Percentiles rank a stretch among this genome's conserved stretches.
These are phyloP conservation scores for Synergus japonicus DNA, from an alignment of 2,888 invertebrate species.

Conservation along the genomic window DNA sequence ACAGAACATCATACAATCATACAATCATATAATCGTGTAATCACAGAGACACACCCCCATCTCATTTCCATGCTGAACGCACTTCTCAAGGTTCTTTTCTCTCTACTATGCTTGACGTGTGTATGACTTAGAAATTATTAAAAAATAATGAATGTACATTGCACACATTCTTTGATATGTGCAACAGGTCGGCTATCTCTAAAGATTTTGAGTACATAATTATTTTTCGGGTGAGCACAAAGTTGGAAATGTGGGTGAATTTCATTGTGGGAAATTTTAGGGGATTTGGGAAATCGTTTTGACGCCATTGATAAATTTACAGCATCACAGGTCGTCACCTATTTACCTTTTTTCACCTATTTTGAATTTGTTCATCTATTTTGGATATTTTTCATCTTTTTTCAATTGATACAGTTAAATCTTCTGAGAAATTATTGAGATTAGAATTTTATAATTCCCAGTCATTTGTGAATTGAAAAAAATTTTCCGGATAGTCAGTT, in stretches of 20 bases:
- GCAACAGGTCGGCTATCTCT: constrained; percentile 21
- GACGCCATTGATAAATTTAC: background rate
- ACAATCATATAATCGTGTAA: background rate
- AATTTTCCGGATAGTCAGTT: no score
- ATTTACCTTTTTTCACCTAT: no score
- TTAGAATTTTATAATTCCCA: no score
- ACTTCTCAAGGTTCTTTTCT: constrained; percentile 1
- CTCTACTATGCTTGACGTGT: background rate
- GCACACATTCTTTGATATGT: constrained; percentile 17
- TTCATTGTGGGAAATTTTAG: background rate
- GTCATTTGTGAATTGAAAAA: no score
- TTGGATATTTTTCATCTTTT: no score
- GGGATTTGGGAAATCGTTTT: background rate
- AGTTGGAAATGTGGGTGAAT: background rate
- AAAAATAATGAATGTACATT: constrained; percentile 8
- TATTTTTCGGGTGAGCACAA: background rate
- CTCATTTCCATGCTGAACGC: background rate
- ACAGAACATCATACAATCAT: constrained; percentile 5
- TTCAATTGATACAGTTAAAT: no score
- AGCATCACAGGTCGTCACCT: no score
- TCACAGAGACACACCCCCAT: background rate
- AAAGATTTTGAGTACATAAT: background rate
- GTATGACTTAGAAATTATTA: constrained; percentile 18
- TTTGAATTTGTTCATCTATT: no score
- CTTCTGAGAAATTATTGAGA: no score